Evolutionary conservation across 2,113 vertebrate genomes (phyloP).

Genomic region (Mixornis gularis): DNA sequence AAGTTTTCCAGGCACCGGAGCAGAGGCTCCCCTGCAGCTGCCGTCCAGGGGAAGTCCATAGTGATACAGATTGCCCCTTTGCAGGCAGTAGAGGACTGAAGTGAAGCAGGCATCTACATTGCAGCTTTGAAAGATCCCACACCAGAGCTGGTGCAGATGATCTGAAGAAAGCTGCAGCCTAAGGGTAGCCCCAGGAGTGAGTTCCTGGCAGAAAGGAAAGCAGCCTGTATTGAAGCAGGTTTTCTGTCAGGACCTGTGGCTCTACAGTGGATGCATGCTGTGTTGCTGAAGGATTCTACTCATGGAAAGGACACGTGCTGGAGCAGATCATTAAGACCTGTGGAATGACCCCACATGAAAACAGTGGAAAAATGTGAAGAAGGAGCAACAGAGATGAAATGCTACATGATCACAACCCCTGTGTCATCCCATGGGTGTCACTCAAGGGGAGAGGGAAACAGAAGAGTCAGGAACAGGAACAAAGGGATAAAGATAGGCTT

Average conservation of each 20-base stretch:
- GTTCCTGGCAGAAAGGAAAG: neutral
- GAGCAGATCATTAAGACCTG: neutral
- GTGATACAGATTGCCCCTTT: neutral
- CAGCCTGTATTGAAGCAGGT: accelerated
- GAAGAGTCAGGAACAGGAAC: neutral
- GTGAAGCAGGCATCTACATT: neutral
- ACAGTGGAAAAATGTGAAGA: neutral
- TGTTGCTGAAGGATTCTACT: neutral
- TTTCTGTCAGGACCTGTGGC: neutral
- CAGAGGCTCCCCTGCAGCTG: neutral
- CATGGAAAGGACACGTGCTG: neutral
- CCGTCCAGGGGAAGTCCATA: accelerated
- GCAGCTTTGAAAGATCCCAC: neutral
- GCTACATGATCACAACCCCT: accelerated
- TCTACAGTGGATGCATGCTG: accelerated
- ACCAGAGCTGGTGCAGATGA: neutral
- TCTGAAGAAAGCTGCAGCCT: neutral
- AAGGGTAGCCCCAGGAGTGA: neutral
- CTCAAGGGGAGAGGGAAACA: neutral
- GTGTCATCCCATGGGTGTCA: accelerated
- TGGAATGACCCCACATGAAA: neutral
- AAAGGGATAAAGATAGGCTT: neutral
- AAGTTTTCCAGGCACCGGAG: neutral
- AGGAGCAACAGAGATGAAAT: neutral
- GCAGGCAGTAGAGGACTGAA: accelerated